Base-by-base conservation (phyloP, 2,888 invertebrate species). In the Tillus elongatus region DNA sequence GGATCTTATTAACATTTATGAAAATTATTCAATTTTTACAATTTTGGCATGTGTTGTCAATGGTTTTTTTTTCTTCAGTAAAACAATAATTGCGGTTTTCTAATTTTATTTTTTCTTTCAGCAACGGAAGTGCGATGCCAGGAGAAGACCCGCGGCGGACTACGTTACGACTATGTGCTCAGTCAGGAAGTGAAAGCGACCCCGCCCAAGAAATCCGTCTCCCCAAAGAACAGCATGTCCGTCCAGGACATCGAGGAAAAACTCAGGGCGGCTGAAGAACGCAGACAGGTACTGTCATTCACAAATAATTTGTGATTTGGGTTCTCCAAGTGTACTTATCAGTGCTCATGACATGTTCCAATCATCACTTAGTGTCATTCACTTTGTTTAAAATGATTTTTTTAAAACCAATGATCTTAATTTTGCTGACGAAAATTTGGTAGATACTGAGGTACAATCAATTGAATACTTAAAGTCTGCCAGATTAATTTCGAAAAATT, bases 91-190 rank as follows among this genome's bases (percentile, higher is more conserved):
- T n/a, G n/a, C n/a, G n/a, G n/a, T n/a, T n/a, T n/a, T 8, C 24
- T 19, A 8, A n/a, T 19, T 19, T 41, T 36, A 35, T 43, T 37
- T 35, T 42, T 50, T 37, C 12, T 52, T 64, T 14, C 69, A 88
- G 88, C 88, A 48, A 89, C 89, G 60, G 89, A 90, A 68, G 88
- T 90, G 58, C 79, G 89, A 63, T 89, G 88, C 73, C 87, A 89
- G 69, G 91, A 91, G 72, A 86, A 88, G 71, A 85, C 89, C 35
- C 85, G 88, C 64, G 91, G 91, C 14, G 91, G 91, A 4, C 71
- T 91, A 40, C 85, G 87, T 63, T 92, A 88, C 70, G 91, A 92
- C 69, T 88, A 91, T 56, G 89, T 91, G 60, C 70, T 92, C 52
- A 87, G 89, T 26, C 88, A 90, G 61, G 78, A 79, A 36, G 74